Conservation (phyloP, 2,797 vertebrate species). For the Pyrocephalus nanus region DNA sequence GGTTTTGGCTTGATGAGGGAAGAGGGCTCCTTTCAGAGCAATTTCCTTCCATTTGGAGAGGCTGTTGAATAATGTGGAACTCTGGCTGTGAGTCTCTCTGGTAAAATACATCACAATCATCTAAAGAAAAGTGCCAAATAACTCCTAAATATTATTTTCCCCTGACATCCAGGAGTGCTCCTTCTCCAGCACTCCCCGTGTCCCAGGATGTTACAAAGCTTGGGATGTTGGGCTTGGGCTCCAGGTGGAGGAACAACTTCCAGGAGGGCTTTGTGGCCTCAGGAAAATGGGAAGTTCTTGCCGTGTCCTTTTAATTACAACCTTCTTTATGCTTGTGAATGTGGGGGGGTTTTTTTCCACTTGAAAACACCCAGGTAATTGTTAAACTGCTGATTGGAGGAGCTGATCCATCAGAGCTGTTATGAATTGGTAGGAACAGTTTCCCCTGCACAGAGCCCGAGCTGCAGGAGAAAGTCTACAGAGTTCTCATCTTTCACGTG, state of each 20-base stretch:
- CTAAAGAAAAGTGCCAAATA: neutral
- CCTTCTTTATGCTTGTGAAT: neutral
- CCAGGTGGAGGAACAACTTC: neutral
- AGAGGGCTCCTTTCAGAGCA: neutral
- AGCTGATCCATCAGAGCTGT: neutral
- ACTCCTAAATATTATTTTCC: accelerated
- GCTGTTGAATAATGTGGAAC: neutral
- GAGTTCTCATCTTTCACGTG: neutral
- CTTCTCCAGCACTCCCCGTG: neutral
- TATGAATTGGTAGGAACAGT: accelerated
- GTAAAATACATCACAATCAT: neutral
- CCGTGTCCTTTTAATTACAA: neutral
- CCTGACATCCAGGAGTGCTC: neutral
- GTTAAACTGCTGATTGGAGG: neutral
- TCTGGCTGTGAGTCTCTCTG: neutral
- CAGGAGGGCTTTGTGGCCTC: neutral
- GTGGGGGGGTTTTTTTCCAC: neutral
- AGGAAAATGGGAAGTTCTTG: neutral
- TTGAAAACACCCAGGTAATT: neutral
- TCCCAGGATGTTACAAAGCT: neutral
- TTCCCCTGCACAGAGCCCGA: neutral
- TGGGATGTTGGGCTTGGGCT: neutral
- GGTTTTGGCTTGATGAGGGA: neutral
- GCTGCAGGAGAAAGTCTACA: neutral
- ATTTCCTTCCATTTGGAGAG: neutral